A percentile compares a stretch with the other conserved stretches of the same genome.
Conservation (phyloP, 2,888 invertebrate species). For the Erebia palarica region DNA sequence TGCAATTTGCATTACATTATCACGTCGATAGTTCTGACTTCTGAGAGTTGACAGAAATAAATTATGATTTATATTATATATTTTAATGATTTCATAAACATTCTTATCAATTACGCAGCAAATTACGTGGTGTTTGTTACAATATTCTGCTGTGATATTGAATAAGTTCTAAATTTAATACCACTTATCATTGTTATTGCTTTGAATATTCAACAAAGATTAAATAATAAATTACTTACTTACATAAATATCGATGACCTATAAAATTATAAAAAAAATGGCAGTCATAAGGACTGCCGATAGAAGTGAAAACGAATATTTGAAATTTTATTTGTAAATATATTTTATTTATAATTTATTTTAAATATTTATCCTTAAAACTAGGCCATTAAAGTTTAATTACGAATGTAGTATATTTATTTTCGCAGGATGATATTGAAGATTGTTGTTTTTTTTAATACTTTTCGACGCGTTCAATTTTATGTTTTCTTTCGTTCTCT, state of each 20-base stretch:
- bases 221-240: background rate
- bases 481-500: background rate
- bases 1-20: background rate
- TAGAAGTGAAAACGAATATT: too few relatives aligned
- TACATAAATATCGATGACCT: constrained; percentile 9
- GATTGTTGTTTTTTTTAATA: background rate
- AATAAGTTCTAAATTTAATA: constrained; percentile 22
- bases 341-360: too few relatives aligned
- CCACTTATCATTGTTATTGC: constrained; percentile 17
- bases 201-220: constrained; percentile 11
- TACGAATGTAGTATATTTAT: too few relatives aligned
- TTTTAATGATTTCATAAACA: constrained; percentile 36
- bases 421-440: background rate
- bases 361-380: too few relatives aligned
- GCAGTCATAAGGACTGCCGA: too few relatives aligned
- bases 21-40: constrained; percentile 1
- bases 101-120: constrained; percentile 23
- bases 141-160: constrained; percentile 4
- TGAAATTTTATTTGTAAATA: too few relatives aligned
- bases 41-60: constrained; percentile 28
- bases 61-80: constrained; percentile 27
- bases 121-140: constrained; percentile 9
- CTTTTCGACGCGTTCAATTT: background rate
- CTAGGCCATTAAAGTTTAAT: too few relatives aligned
- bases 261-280: background rate